These are phyloP conservation scores for Pygoscelis adeliae DNA, from an alignment of 2,113 vertebrate genomes.

Conservation along the genomic window DNA sequence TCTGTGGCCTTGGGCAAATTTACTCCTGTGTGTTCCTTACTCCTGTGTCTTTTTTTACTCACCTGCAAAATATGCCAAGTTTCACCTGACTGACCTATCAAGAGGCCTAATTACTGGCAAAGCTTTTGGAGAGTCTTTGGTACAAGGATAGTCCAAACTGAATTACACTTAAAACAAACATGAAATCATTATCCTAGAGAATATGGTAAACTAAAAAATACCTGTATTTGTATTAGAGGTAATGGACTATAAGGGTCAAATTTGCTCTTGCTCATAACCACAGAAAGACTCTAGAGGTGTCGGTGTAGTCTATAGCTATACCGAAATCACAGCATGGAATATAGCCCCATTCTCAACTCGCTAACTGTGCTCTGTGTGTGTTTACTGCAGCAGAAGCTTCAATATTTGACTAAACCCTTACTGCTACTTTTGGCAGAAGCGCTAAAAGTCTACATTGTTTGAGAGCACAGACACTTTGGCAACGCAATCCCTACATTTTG, in stretches of 20 bases:
- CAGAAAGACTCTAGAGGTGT: background rate
- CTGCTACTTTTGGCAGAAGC: conserved; percentile 49
- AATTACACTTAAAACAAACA: background rate
- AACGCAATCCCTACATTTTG: background rate
- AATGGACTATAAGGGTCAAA: background rate
- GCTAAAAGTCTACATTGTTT: background rate
- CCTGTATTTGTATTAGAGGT: background rate
- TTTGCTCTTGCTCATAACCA: background rate
- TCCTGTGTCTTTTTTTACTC: background rate
- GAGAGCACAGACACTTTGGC: conserved; percentile 49
- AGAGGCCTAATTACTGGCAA: background rate
- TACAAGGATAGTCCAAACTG: background rate
- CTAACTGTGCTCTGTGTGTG: background rate
- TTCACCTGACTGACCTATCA: background rate
- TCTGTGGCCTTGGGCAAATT: background rate
- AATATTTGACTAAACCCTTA: background rate
- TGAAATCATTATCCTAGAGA: background rate
- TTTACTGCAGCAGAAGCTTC: conserved; percentile 28
- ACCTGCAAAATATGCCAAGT: background rate
- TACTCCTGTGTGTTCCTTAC: background rate
- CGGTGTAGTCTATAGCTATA: background rate
- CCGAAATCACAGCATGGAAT: background rate
- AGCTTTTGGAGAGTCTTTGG: background rate
- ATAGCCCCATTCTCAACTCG: background rate
- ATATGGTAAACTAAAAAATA: background rate